A percentile compares a stretch with the other conserved stretches of the same genome.
Evolutionary conservation across 2,113 vertebrate genomes (phyloP).

Genomic region (Syngnathus floridae): DNA sequence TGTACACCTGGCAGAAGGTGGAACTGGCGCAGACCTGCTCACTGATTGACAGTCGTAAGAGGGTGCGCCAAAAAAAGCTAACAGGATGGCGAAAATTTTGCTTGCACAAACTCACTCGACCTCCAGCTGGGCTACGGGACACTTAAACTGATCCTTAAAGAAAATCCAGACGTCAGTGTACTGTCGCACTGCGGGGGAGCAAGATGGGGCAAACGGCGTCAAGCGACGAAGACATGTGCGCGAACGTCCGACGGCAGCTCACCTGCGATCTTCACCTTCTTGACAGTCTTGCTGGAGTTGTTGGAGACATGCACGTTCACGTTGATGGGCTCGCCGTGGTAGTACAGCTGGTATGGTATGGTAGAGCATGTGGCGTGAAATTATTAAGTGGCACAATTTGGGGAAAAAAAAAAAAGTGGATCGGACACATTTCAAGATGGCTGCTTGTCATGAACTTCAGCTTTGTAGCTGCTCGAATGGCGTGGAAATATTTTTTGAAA

Average conservation of each 20-base stretch:
- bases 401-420: too few relatives aligned
- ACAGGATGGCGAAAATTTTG: too few relatives aligned
- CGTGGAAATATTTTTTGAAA: too few relatives aligned
- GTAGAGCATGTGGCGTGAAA: neutral
- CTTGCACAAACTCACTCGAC: constrained; percentile 69
- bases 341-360: constrained; percentile 73
- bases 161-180: constrained; percentile 86
- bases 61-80: too few relatives aligned
- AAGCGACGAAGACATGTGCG: neutral
- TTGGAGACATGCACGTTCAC: constrained; percentile 84
- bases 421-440: too few relatives aligned
- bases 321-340: constrained; percentile 75
- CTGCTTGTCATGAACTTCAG: too few relatives aligned
- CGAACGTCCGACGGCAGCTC: constrained; percentile 7
- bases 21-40: constrained; percentile 80
- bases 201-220: neutral
- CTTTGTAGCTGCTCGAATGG: too few relatives aligned
- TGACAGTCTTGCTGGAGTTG: constrained; percentile 81
- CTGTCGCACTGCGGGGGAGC: constrained; percentile 72
- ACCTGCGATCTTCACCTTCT: constrained; percentile 81
- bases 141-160: constrained; percentile 84
- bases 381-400: neutral
- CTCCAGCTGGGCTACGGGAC: constrained; percentile 76
- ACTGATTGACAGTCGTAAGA: constrained; percentile 41
- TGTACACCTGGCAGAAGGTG: constrained; percentile 82